Conservation (phyloP, 1,140 invertebrate genomes). For the Sinonovacula constricta region DNA sequence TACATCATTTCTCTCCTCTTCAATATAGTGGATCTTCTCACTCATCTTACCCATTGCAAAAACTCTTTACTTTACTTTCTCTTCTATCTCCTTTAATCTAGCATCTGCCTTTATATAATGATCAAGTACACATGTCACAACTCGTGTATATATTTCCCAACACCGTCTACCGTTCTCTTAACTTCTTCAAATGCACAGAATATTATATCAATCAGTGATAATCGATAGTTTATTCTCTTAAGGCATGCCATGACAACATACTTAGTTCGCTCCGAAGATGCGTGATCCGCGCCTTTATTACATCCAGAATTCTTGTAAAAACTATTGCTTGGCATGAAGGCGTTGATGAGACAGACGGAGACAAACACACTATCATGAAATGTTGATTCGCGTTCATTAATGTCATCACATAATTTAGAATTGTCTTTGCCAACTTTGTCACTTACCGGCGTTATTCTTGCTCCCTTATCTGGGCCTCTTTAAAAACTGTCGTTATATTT, state of each 20-base stretch:
- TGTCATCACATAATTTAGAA: not conserved
- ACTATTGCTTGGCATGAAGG: not conserved
- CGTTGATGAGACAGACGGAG: not conserved
- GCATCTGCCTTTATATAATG: not conserved
- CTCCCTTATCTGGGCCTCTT: not conserved
- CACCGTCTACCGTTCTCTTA: not conserved
- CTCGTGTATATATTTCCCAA: not conserved
- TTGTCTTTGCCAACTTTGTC: not conserved
- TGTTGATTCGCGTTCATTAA: not conserved
- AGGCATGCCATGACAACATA: not conserved
- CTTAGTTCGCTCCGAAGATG: not conserved
- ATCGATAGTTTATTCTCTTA: not conserved
- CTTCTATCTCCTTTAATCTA: not conserved
- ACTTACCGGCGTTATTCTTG: not conserved
- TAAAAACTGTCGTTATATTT: no score
- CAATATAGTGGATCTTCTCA: not conserved
- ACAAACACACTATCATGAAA: not conserved
- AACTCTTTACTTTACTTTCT: not conserved
- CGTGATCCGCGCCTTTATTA: not conserved
- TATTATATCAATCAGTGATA: not conserved
- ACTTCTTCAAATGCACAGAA: not conserved
- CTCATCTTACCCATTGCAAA: not conserved
- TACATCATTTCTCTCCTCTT: not conserved
- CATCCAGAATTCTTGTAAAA: not conserved
- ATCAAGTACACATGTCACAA: not conserved